These are phyloP conservation scores for Lampris incognitus DNA, from an alignment of 2,113 vertebrate genomes.

Conservation along the genomic window DNA sequence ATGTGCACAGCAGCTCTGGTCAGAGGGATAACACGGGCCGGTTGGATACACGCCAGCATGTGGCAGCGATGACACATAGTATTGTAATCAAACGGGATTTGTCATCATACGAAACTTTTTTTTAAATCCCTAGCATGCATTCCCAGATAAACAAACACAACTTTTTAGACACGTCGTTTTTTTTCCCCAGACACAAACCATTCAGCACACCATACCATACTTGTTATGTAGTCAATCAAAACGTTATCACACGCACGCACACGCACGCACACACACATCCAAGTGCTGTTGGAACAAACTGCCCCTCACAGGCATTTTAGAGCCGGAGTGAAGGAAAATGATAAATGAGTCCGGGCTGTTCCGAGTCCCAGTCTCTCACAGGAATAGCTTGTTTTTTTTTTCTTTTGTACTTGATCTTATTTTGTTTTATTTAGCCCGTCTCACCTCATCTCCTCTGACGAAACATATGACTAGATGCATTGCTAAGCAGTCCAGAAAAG, in stretches of 20 bases:
- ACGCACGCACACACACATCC: neutral
- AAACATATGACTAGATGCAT: neutral
- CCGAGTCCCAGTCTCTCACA: slow-evolving; percentile 36
- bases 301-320: slow-evolving; percentile 28
- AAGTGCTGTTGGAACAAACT: slow-evolving; percentile 21
- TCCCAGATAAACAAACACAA: slow-evolving; percentile 37
- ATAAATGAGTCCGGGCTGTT: slow-evolving; percentile 54
- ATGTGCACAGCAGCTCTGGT: slow-evolving; percentile 1
- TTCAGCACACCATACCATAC: no score
- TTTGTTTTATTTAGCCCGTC: slow-evolving; percentile 39
- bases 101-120: slow-evolving; percentile 35
- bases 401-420: neutral
- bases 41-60: slow-evolving; percentile 4
- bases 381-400: neutral
- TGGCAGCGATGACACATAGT: slow-evolving; percentile 23
- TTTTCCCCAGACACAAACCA: no score
- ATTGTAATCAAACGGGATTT: slow-evolving; percentile 31
- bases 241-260: neutral
- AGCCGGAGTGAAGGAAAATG: slow-evolving; percentile 39
- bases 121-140: slow-evolving; percentile 17
- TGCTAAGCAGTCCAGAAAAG: neutral
- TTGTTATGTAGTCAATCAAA: slow-evolving; percentile 33
- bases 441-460: slow-evolving; percentile 20
- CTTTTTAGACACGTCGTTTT: neutral
- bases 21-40: no score